phyloP scores from a whole-genome alignment of 2,888 invertebrate species.

The Polietes domitor region DNA sequence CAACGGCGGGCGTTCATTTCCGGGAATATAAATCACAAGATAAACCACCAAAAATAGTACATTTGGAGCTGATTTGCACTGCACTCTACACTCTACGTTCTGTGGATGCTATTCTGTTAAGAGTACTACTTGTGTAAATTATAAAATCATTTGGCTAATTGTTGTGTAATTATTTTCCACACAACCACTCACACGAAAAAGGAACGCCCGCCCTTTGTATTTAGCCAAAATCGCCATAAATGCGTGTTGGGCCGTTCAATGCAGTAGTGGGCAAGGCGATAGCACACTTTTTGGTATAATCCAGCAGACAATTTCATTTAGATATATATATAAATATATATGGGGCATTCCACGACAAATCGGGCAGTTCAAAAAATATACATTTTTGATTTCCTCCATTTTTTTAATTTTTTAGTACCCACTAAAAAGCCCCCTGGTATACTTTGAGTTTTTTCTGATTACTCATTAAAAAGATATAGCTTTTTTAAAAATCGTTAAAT shows the following conservation, averaged over 20 bases:
- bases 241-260: background rate
- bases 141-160: conserved; percentile 13
- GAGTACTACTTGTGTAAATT: background rate
- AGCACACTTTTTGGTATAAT: background rate
- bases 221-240: conserved; percentile 1
- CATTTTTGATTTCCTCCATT: too few relatives aligned
- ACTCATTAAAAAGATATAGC: too few relatives aligned
- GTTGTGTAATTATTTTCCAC: background rate
- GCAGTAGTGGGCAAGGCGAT: background rate
- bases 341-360: too few relatives aligned
- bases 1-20: background rate
- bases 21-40: background rate
- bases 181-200: background rate
- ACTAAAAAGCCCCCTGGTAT: too few relatives aligned
- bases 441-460: too few relatives aligned
- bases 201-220: background rate
- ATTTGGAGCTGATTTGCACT: background rate
- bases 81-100: too few relatives aligned
- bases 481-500: too few relatives aligned
- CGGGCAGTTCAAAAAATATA: too few relatives aligned
- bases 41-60: background rate
- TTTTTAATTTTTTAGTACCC: too few relatives aligned
- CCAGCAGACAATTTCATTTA: too few relatives aligned
- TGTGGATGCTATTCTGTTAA: too few relatives aligned
- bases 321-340: too few relatives aligned